phyloP scores from a whole-genome alignment of 2,797 vertebrate genomes.

The Pseudochaenichthys georgianus region DNA sequence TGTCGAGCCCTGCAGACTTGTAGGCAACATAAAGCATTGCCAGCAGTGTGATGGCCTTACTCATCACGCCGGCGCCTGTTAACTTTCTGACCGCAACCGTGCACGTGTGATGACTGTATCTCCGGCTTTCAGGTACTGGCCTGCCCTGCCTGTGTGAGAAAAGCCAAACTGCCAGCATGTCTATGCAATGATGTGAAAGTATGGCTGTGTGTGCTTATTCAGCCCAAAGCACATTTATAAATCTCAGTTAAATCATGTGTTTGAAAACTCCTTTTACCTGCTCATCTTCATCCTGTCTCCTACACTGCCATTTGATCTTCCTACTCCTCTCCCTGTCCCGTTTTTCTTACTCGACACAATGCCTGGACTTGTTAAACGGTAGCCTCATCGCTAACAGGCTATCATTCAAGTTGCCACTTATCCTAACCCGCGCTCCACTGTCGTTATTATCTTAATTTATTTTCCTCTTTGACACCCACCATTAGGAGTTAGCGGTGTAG shows the following conservation, averaged over 20 bases:
- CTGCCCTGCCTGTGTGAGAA: constrained; percentile 62
- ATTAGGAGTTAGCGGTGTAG: constrained; percentile 42
- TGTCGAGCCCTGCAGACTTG: constrained; percentile 41
- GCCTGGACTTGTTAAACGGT: constrained; percentile 65
- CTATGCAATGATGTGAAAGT: constrained; percentile 20
- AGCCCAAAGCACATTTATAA: constrained; percentile 48
- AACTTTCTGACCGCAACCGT: constrained; percentile 54
- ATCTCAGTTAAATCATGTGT: constrained; percentile 57
- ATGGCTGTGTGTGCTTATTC: constrained; percentile 21
- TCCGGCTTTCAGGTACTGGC: constrained; percentile 70
- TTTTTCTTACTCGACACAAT: constrained; percentile 44
- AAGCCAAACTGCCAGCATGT: constrained; percentile 5
- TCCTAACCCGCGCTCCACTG: constrained; percentile 36
- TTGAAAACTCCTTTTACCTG: constrained; percentile 47
- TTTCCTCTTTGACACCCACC: constrained; percentile 52
- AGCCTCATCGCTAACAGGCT: constrained; percentile 45
- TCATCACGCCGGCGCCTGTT: constrained; percentile 61
- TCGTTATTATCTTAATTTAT: constrained; percentile 65
- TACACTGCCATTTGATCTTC: constrained; percentile 59
- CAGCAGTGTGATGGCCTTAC: constrained; percentile 58
- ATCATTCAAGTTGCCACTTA: constrained; percentile 65
- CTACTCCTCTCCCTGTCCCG: constrained; percentile 1
- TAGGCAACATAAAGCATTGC: constrained; percentile 55
- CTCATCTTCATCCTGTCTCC: constrained; percentile 47
- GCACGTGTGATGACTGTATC: constrained; percentile 63